phyloP scores from a whole-genome alignment of 2,797 vertebrate genomes.

The Siniperca obscura region DNA sequence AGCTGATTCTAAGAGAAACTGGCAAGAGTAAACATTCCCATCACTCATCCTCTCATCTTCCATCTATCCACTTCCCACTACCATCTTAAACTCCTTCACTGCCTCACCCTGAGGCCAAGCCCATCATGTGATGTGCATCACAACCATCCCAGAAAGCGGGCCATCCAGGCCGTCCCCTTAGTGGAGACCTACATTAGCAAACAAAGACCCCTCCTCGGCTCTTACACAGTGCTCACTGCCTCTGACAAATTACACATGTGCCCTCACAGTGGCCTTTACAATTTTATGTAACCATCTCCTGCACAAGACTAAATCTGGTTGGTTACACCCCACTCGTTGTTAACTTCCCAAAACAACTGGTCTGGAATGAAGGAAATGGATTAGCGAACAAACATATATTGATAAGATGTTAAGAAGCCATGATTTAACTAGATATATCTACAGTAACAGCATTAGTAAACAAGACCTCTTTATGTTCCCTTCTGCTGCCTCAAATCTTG shows the following conservation, averaged over 20 bases:
- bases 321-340: slow-evolving; percentile 33
- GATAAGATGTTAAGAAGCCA: slow-evolving; percentile 16
- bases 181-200: slow-evolving; percentile 79
- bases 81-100: slow-evolving; percentile 65
- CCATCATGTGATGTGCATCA: slow-evolving; percentile 76
- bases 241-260: slow-evolving; percentile 58
- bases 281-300: slow-evolving; percentile 44
- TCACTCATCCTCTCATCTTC: slow-evolving; percentile 63
- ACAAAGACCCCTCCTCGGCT: slow-evolving; percentile 72
- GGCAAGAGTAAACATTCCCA: slow-evolving; percentile 57
- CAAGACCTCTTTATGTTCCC: slow-evolving; percentile 13
- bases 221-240: slow-evolving; percentile 29
- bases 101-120: slow-evolving; percentile 75
- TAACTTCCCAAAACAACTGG: slow-evolving; percentile 24
- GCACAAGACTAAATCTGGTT: slow-evolving; percentile 14
- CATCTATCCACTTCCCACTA: slow-evolving; percentile 51
- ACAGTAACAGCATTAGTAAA: slow-evolving; percentile 16
- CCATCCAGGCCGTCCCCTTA: slow-evolving; percentile 66
- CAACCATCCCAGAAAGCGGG: slow-evolving; percentile 73
- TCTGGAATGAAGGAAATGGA: slow-evolving; percentile 36
- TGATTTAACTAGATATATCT: slow-evolving; percentile 38
- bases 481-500: slow-evolving; percentile 6
- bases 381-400: slow-evolving; percentile 7
- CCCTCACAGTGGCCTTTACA: slow-evolving; percentile 46
- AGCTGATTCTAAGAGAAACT: slow-evolving; percentile 61